phyloP scores from a whole-genome alignment of 1,140 invertebrate genomes.

The roundworm (Caenorhabditis elegans) region WBcel235 BX284602.5:7102501-7103000 shows the following conservation, averaged over 20 bases:
- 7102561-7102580: slow-evolving; percentile 7
- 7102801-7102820: slow-evolving; percentile 70
- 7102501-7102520: not conserved
- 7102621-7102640: slow-evolving; percentile 98
- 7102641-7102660: slow-evolving; percentile 90
- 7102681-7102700: slow-evolving; percentile 95
- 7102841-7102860: slow-evolving; percentile 62
- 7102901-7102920: slow-evolving; percentile 96
- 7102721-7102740: slow-evolving; percentile 88
- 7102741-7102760: slow-evolving; percentile 96
- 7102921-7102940: slow-evolving; percentile 92
- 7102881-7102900: slow-evolving; percentile 95
- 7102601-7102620: slow-evolving; percentile 69
- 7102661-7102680: slow-evolving; percentile 88
- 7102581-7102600: not conserved
- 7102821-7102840: slow-evolving; percentile 49
- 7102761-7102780: slow-evolving; percentile 94
- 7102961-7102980: slow-evolving; percentile 61
- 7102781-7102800: slow-evolving; percentile 94
- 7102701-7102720: slow-evolving; percentile 97
- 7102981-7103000: slow-evolving; percentile 54
- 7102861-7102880: slow-evolving; percentile 71
- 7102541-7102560: not conserved
- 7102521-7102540: not conserved
- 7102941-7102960: slow-evolving; percentile 78